Base-by-base conservation (phyloP, 1,140 invertebrate genomes). In the Periplaneta americana region DNA sequence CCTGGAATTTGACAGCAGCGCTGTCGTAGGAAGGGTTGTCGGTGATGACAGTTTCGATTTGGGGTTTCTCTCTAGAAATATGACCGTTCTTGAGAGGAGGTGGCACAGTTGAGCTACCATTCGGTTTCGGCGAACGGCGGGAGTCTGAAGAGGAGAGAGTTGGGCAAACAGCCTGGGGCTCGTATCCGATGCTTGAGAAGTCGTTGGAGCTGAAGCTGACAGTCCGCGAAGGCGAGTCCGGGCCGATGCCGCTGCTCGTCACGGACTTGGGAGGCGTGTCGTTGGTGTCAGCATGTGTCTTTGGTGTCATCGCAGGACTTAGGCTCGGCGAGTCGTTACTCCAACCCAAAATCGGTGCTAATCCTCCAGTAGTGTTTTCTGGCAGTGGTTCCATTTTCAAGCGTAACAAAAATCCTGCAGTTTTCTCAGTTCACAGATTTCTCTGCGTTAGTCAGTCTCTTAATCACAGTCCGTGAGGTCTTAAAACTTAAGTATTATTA, bases 11-110 rank as follows among this genome's bases (percentile, higher is more conserved):
- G 39, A 80, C 37, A 34, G 28, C 39, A 34, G 22, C 57, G n/a
- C 48, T n/a, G 28, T 80, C 79, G 28, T 74, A 80, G 28, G 31
- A 33, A 17, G 79, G 79, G 37, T 80, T 80, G 6, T 57, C 79
- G 4, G 48, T 80, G 13, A 80, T 35, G 13, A 78, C 28, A 32
- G 77, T 32, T 48, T 2, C 36, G 11, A 34, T 10, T 28, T 17
- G 28, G 22, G 33, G 0, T 28, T 36, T 34, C 2, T 32, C 35
- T 5, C 13, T 34, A 28, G 39, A 17, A 17, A 17, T 34, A 28
- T 78, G 0, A 15, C 77, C 33, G 36, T 34, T 39, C 10, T 37
- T 1, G 34, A n/a, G 8, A 34, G 34, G 28, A 57, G 48, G 48
- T 15, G 37, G 37, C 22, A n/a, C 22, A 66, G 22, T 28, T 9